Evolutionary conservation across 2,888 invertebrate species (phyloP).

Genomic region (Cephus spinipes): DNA sequence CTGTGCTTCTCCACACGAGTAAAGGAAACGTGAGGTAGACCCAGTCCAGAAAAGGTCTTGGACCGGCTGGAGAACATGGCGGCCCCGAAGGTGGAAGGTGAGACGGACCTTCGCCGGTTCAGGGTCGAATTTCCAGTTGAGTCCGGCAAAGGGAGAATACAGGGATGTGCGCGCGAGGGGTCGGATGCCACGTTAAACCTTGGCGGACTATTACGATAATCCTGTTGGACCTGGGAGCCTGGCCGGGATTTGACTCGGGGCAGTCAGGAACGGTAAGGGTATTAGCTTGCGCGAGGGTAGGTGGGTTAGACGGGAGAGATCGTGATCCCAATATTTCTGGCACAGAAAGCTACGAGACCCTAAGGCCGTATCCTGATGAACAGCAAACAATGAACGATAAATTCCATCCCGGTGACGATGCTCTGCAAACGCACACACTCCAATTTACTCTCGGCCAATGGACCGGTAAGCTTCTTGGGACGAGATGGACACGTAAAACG

Average conservation of each 20-base stretch:
- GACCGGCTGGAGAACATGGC: background rate
- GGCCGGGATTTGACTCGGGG: slow-evolving; percentile 50
- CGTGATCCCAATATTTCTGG: slow-evolving; percentile 40
- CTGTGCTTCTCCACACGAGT: background rate
- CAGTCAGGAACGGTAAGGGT: slow-evolving; percentile 30
- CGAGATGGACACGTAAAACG: slow-evolving; percentile 16
- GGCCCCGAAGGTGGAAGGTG: background rate
- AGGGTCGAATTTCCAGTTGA: background rate
- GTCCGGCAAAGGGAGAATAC: slow-evolving; percentile 11
- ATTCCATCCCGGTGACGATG: slow-evolving; percentile 18
- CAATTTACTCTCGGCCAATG: slow-evolving; percentile 10
- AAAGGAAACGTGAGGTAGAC: background rate
- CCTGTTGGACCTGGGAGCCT: slow-evolving; percentile 55
- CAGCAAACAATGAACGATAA: slow-evolving; percentile 21
- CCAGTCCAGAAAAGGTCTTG: background rate
- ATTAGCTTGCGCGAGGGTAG: slow-evolving; percentile 36
- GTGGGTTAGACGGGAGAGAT: slow-evolving; percentile 36
- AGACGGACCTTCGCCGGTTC: background rate
- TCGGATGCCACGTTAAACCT: slow-evolving; percentile 53
- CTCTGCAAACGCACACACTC: slow-evolving; percentile 6
- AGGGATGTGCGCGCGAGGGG: slow-evolving; percentile 15
- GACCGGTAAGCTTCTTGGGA: slow-evolving; percentile 14
- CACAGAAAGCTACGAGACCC: slow-evolving; percentile 8
- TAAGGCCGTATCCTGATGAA: slow-evolving; percentile 6
- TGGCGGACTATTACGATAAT: slow-evolving; percentile 61